Conservation (phyloP, 1,140 invertebrate species). For the Papilio helenus region DNA sequence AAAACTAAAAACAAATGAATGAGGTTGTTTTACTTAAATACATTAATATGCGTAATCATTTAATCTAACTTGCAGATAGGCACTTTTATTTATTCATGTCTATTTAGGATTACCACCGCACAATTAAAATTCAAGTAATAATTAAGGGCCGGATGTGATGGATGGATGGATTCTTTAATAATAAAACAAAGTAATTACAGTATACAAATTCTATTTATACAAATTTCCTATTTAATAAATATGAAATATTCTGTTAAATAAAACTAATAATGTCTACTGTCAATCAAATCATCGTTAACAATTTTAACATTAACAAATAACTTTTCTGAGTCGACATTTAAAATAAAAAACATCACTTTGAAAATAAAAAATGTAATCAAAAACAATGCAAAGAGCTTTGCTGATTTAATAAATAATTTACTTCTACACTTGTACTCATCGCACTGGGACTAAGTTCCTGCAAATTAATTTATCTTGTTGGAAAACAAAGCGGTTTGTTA, state of each 20-base stretch:
- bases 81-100: neutral
- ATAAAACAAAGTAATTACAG: neutral
- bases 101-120: constrained; percentile 11
- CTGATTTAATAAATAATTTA: neutral
- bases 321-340: no score
- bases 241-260: no score
- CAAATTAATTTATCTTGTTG: constrained; percentile 24
- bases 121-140: constrained; percentile 23
- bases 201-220: neutral
- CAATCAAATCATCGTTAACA: no score
- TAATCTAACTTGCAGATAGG: neutral
- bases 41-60: neutral
- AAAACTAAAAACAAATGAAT: no score
- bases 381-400: no score
- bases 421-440: neutral
- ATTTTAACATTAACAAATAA: no score
- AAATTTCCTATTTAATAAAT: neutral
- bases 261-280: no score
- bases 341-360: neutral
- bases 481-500: constrained; percentile 28
- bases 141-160: neutral
- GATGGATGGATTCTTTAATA: constrained; percentile 1
- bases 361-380: no score
- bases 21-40: no score
- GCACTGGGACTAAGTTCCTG: neutral